Percentiles rank a stretch among this genome's conserved stretches.
Conservation (phyloP, 1,140 invertebrate species). For the Caligus rogercresseyi region DNA sequence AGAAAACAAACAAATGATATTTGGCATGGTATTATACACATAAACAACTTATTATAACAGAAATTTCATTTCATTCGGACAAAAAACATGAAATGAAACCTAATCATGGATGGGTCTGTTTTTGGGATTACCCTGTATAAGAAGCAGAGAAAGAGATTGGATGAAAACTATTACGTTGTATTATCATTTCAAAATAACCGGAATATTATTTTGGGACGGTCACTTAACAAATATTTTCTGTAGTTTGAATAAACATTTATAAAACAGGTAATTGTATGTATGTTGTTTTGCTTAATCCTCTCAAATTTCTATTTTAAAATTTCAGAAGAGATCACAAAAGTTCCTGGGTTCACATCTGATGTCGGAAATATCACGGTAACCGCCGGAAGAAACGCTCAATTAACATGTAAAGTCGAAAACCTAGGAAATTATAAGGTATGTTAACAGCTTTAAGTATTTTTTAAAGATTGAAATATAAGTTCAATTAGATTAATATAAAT, state of each 20-base stretch:
- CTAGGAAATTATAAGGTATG: slow-evolving; percentile 24
- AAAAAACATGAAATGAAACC: too few species aligned
- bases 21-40: too few species aligned
- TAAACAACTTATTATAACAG: too few species aligned
- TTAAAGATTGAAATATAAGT: too few species aligned
- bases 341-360: slow-evolving; percentile 22
- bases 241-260: too few species aligned
- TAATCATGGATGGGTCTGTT: too few species aligned
- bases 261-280: neutral
- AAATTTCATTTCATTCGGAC: too few species aligned
- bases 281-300: neutral
- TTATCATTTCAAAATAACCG: neutral
- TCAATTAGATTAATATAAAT: too few species aligned
- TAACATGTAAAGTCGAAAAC: slow-evolving; percentile 24
- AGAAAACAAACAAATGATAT: too few species aligned
- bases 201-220: too few species aligned
- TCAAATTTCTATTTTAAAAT: neutral
- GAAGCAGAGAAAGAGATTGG: neutral
- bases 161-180: neutral
- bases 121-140: too few species aligned
- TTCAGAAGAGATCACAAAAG: slow-evolving; percentile 7
- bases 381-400: slow-evolving; percentile 22
- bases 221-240: too few species aligned
- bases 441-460: neutral
- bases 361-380: slow-evolving; percentile 24